These are phyloP conservation scores for Bathynomus jamesi DNA, from an alignment of 1,140 invertebrate genomes.

Conservation along the genomic window DNA sequence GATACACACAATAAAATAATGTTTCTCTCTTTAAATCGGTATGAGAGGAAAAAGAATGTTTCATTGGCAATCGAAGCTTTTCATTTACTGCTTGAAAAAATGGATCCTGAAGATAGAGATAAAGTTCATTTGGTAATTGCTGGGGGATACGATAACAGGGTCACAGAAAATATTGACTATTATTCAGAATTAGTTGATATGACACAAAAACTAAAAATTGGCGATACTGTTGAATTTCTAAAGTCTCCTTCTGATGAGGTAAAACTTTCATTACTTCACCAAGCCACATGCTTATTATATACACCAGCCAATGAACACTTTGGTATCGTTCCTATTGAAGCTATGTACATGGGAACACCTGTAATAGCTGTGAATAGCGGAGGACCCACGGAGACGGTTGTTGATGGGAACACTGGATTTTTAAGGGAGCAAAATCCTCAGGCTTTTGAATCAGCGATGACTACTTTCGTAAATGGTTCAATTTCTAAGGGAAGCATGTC, in stretches of 20 bases:
- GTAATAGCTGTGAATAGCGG: conserved; percentile 93
- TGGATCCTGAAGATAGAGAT: not conserved
- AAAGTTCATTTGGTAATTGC: conserved; percentile 79
- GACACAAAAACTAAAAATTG: conserved; percentile 57
- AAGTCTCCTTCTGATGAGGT: conserved; percentile 75
- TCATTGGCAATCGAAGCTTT: conserved; percentile 72
- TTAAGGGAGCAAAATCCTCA: conserved; percentile 61
- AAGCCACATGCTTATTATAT: conserved; percentile 75
- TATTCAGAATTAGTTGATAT: conserved; percentile 65
- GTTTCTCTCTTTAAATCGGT: conserved; percentile 93
- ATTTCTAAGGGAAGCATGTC: not conserved
- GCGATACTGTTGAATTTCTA: conserved; percentile 70
- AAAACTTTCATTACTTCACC: conserved; percentile 69
- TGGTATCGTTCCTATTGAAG: conserved; percentile 98
- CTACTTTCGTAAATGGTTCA: conserved; percentile 50
- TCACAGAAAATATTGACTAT: conserved; percentile 83
- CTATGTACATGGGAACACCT: conserved; percentile 87
- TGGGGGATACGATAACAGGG: conserved; percentile 89
- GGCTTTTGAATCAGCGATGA: conserved; percentile 72
- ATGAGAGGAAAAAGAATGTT: conserved; percentile 94
- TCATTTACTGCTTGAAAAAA: conserved; percentile 49
- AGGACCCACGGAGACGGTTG: conserved; percentile 88
- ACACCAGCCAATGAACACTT: conserved; percentile 97
- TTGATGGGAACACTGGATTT: conserved; percentile 80
- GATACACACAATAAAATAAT: conserved; percentile 3